A percentile compares a stretch with the other conserved stretches of the same genome.
Conservation (phyloP, 2,888 invertebrate species). For the Miltochrista miniata region DNA sequence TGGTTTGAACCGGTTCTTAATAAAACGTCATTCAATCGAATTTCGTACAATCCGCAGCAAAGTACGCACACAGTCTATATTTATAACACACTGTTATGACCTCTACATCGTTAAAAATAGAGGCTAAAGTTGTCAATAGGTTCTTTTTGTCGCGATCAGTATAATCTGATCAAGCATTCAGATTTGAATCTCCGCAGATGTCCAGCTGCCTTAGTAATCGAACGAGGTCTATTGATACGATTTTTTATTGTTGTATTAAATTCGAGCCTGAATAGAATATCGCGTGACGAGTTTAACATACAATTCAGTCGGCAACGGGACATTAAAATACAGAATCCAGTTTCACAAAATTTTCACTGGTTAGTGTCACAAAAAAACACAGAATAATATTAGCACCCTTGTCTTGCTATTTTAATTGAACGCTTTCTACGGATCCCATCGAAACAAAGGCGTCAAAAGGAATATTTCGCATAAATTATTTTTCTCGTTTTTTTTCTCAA, state of each 20-base stretch:
- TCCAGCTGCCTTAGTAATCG: slow-evolving; percentile 62
- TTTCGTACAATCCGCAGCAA: slow-evolving; percentile 53
- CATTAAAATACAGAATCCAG: slow-evolving; percentile 4
- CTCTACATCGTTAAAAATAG: slow-evolving; percentile 22
- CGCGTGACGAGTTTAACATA: slow-evolving; percentile 34
- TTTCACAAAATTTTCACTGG: slow-evolving; percentile 8
- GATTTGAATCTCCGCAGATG: slow-evolving; percentile 54
- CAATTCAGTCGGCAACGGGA: slow-evolving; percentile 2
- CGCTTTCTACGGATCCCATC: slow-evolving; percentile 52
- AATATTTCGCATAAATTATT: slow-evolving; percentile 80
- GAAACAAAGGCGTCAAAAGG: slow-evolving; percentile 77
- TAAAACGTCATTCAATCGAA: slow-evolving; percentile 77
- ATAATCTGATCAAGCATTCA: slow-evolving; percentile 46
- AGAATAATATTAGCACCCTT: slow-evolving; percentile 32
- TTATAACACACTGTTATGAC: slow-evolving; percentile 24
- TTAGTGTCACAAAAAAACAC: slow-evolving; percentile 13
- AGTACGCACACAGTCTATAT: slow-evolving; percentile 19
- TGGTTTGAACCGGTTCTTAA: slow-evolving; percentile 73
- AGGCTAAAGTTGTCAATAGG: slow-evolving; percentile 12
- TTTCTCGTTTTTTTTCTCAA: slow-evolving; percentile 62
- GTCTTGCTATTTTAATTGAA: slow-evolving; percentile 65
- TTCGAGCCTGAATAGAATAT: slow-evolving; percentile 26
- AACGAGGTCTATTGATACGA: slow-evolving; percentile 65
- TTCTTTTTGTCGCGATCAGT: slow-evolving; percentile 20
- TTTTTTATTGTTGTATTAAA: slow-evolving; percentile 50